A percentile compares a stretch with the other conserved stretches of the same genome.
These are phyloP conservation scores for Galleria mellonella DNA, from an alignment of 1,140 invertebrate genomes.

Conservation along the genomic window DNA sequence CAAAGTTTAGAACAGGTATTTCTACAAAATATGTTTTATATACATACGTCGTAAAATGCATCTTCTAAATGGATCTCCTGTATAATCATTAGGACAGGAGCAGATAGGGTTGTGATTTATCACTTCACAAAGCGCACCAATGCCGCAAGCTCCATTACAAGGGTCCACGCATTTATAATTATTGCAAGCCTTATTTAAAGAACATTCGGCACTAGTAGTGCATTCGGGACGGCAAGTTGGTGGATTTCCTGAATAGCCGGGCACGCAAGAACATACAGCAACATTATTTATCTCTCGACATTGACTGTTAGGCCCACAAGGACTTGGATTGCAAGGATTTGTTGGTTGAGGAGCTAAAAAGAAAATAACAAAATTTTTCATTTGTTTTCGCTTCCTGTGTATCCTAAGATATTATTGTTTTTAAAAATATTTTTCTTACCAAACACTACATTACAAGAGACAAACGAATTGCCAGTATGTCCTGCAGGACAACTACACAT, in stretches of 20 bases:
- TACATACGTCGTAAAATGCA: constrained; percentile 77
- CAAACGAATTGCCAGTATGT: constrained; percentile 78
- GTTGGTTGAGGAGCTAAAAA: constrained; percentile 59
- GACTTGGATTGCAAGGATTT: constrained; percentile 77
- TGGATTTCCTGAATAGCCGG: constrained; percentile 79
- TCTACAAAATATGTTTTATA: too few relatives aligned
- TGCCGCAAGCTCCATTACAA: constrained; percentile 81
- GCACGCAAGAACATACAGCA: constrained; percentile 81
- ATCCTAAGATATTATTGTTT: constrained; percentile 4
- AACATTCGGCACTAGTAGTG: constrained; percentile 79
- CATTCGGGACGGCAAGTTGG: constrained; percentile 82
- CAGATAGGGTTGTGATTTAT: constrained; percentile 80
- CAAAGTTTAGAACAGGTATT: too few relatives aligned
- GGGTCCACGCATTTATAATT: constrained; percentile 82
- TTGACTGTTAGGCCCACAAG: constrained; percentile 81
- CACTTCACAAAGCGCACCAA: constrained; percentile 78
- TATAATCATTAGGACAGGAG: constrained; percentile 78
- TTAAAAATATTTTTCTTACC: constrained; percentile 24
- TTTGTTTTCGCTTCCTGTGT: constrained; percentile 1
- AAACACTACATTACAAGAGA: constrained; percentile 72
- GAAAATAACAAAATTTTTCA: constrained; percentile 4
- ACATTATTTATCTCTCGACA: constrained; percentile 78
- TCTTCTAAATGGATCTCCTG: constrained; percentile 82
- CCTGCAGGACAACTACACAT: constrained; percentile 80
- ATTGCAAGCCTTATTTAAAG: constrained; percentile 77